These are phyloP conservation scores for Sebastes oblongus DNA, from an alignment of 2,797 vertebrate genomes.

Conservation along the genomic window DNA sequence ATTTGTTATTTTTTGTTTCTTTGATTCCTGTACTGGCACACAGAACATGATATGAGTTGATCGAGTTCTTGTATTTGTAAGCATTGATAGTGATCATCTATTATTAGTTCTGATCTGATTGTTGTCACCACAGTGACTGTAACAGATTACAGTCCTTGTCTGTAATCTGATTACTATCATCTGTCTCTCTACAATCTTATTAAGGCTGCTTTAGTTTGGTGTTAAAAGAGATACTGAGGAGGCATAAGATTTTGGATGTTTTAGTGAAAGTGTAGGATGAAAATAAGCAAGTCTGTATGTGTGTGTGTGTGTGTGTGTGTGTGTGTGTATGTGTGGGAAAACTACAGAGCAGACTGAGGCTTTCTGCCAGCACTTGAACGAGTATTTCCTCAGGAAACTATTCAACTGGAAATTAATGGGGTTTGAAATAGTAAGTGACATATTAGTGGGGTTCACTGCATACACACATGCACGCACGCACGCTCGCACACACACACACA, in stretches of 20 bases:
- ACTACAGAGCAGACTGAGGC: slow-evolving; percentile 36
- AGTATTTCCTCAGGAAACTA: slow-evolving; percentile 77
- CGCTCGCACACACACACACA: neutral
- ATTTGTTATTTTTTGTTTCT: neutral
- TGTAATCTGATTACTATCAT: neutral
- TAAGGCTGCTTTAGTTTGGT: neutral
- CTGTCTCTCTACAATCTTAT: neutral
- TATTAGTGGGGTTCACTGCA: slow-evolving; percentile 42
- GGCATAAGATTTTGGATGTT: neutral
- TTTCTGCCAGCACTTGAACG: slow-evolving; percentile 56
- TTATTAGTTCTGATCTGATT: neutral
- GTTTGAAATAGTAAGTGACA: slow-evolving; percentile 68
- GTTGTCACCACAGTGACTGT: neutral
- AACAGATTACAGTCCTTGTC: neutral
- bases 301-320: neutral
- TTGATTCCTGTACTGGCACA: neutral
- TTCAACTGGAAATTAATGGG: slow-evolving; percentile 73
- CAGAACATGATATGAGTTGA: neutral
- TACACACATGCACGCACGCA: neutral
- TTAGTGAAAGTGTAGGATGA: neutral
- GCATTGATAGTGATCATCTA: neutral
- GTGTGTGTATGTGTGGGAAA: slow-evolving; percentile 32
- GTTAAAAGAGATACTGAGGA: neutral
- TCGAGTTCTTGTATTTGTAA: neutral
- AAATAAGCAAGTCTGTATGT: neutral